Evolutionary conservation across 2,888 invertebrate genomes (phyloP).

Genomic region (Trissolcus brochymenae): DNA sequence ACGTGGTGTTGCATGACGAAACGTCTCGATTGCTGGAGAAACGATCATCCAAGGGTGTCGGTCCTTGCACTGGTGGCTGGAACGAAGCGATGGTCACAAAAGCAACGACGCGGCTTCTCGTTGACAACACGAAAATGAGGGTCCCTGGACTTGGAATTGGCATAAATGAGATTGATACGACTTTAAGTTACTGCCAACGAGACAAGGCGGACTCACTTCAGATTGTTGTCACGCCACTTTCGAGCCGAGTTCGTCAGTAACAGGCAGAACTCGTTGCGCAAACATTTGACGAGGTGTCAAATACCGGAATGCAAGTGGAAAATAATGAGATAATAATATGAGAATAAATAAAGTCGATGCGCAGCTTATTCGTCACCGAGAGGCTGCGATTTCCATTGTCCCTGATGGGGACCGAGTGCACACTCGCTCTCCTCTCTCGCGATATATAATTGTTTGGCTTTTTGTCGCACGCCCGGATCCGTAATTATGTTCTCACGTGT

Average conservation of each 20-base stretch:
- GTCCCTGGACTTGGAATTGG: slow-evolving; percentile 65
- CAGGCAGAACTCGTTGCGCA: slow-evolving; percentile 57
- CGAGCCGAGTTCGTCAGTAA: slow-evolving; percentile 37
- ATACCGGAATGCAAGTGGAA: slow-evolving; percentile 60
- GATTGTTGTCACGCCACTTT: slow-evolving; percentile 70
- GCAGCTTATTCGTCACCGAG: slow-evolving; percentile 49
- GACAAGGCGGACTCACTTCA: slow-evolving; percentile 56
- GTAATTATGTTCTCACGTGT: slow-evolving; percentile 55
- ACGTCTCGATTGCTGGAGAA: slow-evolving; percentile 45
- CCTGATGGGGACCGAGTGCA: neutral
- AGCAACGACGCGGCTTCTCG: slow-evolving; percentile 49
- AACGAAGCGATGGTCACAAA: slow-evolving; percentile 33
- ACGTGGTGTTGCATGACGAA: slow-evolving; percentile 56
- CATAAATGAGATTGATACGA: slow-evolving; percentile 76
- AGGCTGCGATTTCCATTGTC: slow-evolving; percentile 34
- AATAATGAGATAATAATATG: slow-evolving; percentile 60
- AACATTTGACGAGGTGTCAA: slow-evolving; percentile 59
- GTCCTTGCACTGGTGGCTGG: slow-evolving; percentile 1
- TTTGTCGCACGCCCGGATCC: slow-evolving; percentile 19
- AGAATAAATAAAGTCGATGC: slow-evolving; percentile 56
- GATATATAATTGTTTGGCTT: slow-evolving; percentile 40
- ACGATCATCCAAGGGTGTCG: too few relatives aligned
- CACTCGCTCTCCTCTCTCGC: slow-evolving; percentile 13
- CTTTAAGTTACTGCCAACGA: slow-evolving; percentile 71
- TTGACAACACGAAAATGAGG: slow-evolving; percentile 52